These are phyloP conservation scores for Hyperoplus immaculatus DNA, from an alignment of 2,797 vertebrate species.

Conservation along the genomic window DNA sequence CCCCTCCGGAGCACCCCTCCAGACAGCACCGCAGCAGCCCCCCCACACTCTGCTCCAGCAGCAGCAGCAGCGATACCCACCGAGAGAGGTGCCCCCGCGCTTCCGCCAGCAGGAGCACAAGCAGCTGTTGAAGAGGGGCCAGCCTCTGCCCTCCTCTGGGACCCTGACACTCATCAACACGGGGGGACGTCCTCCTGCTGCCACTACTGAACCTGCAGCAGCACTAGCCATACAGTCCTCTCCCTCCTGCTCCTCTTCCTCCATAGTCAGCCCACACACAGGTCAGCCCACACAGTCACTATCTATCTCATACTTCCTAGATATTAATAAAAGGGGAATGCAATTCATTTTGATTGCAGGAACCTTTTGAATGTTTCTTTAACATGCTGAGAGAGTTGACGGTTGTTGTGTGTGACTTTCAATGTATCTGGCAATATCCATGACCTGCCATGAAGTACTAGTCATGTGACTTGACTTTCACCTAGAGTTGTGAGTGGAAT, in stretches of 20 bases:
- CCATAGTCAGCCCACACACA: conserved; percentile 72
- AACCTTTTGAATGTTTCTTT: background rate
- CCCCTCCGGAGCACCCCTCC: conserved; percentile 84
- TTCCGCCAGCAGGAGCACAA: conserved; percentile 98
- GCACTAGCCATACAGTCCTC: conserved; percentile 71
- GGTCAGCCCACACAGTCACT: conserved; percentile 63
- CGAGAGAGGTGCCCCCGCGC: conserved; percentile 95
- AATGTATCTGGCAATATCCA: background rate
- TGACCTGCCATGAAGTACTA: background rate
- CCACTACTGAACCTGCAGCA: conserved; percentile 71
- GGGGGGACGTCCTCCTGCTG: conserved; percentile 59
- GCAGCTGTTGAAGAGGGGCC: conserved; percentile 96
- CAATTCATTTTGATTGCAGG: background rate
- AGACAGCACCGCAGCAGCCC: conserved; percentile 85
- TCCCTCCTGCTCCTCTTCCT: conserved; percentile 68
- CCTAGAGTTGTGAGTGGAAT: background rate
- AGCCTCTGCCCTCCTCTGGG: conserved; percentile 89
- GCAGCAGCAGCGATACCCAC: conserved; percentile 93
- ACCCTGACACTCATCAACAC: conserved; percentile 69
- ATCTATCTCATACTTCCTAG: background rate
- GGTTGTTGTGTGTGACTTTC: conserved; percentile 1
- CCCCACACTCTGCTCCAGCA: conserved; percentile 81
- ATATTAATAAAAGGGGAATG: background rate
- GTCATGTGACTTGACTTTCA: background rate
- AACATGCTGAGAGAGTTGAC: background rate